Evolutionary conservation across 1,140 invertebrate genomes (phyloP), one percentile per base, ranked within the genome.

Genomic region (Theocolax elegans): DNA sequence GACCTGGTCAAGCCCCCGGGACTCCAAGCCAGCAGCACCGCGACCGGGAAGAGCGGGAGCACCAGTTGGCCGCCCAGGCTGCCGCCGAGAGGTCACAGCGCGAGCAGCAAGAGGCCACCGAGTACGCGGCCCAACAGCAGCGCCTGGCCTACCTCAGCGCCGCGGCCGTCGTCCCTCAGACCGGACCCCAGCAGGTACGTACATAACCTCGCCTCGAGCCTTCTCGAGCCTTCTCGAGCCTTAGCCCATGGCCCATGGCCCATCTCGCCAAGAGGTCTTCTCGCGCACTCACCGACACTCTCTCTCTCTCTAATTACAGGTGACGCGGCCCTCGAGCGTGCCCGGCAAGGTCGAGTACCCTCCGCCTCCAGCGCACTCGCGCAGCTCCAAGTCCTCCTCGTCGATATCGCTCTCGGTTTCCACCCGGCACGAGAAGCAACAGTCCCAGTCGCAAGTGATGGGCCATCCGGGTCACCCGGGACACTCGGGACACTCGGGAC

Each of bases 321-420:
- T 84, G 8, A 79, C 83, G 6, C 76, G 87, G 71, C 83, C 87
- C 15, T 83, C 87, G 21, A 86, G 83, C 77, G 84, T 87, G 62
- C 84, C 86, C 67, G 80, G 81, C 64, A 89, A 88, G 82, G 83
- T 87, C 2, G 89, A 90, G 1, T 90, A 90, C 65, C 89, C 87
- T 35, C 83, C 87, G 21, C 88, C 88, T 0, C 85, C 89, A 56
- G 88, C 89, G 29, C 87, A 89, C 78, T 88, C 87, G 72, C 81
- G 89, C 64, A 78, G 84, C 2, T 81, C 82, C 1, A 87, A 90
- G 72, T 77, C 62, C 0, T 13, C 62, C 7, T 62, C 46, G 10
- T 65, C 60, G 19, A 25, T 86, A 13, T 79, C 86, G 17, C 44
- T 83, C 19, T 76, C 81, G 54, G 82, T 82, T 4, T 69, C 74